Evolutionary conservation across 92 coral and sea anemone genomes (phyloP), one percentile per base, ranked within the genome.

Genomic region (Chrysogorgia sp.): DNA sequence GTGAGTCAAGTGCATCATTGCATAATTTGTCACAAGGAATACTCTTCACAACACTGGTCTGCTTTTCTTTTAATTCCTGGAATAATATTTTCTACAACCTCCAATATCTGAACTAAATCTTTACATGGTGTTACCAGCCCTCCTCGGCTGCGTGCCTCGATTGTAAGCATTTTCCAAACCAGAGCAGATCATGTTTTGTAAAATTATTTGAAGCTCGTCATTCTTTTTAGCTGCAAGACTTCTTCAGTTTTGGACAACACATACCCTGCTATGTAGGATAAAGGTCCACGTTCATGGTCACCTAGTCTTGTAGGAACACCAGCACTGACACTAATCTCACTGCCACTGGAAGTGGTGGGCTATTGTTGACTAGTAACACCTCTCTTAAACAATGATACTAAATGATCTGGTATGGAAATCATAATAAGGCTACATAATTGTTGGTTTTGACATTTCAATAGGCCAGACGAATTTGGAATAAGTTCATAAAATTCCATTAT

Each of bases 301-400:
- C 2, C 33, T 22, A 61, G 68, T 61, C 31, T 22, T 61, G 34
- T 19, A 25, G 68, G 31, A 61, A 26, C 68, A 61, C 41, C 66
- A n/a, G n/a, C n/a, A n/a, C n/a, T n/a, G n/a, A n/a, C n/a, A 1
- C 66, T 33, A 59, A 30, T 59, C 34, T 21, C 29, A 21, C 5
- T 28, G 17, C 68, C 68, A 61, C 68, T 61, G 40, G 68, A 61
- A 61, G 66, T n/a, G n/a, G n/a, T n/a, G n/a, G n/a, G n/a, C n/a
- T n/a, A n/a, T n/a, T n/a, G n/a, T n/a, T n/a, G n/a, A n/a, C n/a
- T 40, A 26, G 12, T 23, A 32, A 26, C 40, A 61, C 41, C 28
- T 15, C 40, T 34, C 68, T 61, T 61, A 7, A 32, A 26, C 68
- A 61, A 61, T 34, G 40, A 26, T 34, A 61, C 68, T 32, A 61